Evolutionary conservation across 2,113 vertebrate species (phyloP), one percentile per base, ranked within the genome.

Genomic region (Dipodomys merriami): DNA sequence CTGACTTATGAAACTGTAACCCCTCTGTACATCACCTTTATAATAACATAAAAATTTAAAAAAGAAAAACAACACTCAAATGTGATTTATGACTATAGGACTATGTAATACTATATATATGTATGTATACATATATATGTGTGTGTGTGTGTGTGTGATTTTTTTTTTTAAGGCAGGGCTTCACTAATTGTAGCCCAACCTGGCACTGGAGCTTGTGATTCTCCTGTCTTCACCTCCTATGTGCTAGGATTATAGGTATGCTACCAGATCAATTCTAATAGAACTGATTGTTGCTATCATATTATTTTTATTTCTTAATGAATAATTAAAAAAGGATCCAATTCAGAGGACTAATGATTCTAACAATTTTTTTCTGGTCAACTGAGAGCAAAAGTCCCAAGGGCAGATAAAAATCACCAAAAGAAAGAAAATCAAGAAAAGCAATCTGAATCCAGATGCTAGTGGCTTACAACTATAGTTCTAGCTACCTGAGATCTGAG

Each of bases 241-340:
- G 49, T 49, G 49, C 49, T 49, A 49, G 49, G 49, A 49, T 49
- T 49, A 49, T 49, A 49, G 49, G 49, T 49, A 49, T 49, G 7
- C 49, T 49, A 49, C 49, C 9, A 49, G 8, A 25, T 69, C 74
- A 19, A 80, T 74, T 74, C 86, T 62, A 79, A 92, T 57, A 69
- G 49, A 62, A 44, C 67, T 69, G 22, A 49, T 84, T 88, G 81
- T 72, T 35, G 90, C 44, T 83, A 35, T 16, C 20, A 68, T 53
- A 85, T 53, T 76, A 74, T 71, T 83, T 60, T 79, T 76, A 82
- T n/a, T 86, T 85, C 62, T 85, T 85, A 65, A 67, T 73, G 35
- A 90, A 27, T 69, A 27, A 22, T 49, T 72, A 60, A 33, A 35
- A 73, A 74, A 88, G 69, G 20, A 7, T 19, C 22, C 35, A 79